Conservation (phyloP, 2,797 vertebrate genomes). For the Craterocephalus amniculus region DNA sequence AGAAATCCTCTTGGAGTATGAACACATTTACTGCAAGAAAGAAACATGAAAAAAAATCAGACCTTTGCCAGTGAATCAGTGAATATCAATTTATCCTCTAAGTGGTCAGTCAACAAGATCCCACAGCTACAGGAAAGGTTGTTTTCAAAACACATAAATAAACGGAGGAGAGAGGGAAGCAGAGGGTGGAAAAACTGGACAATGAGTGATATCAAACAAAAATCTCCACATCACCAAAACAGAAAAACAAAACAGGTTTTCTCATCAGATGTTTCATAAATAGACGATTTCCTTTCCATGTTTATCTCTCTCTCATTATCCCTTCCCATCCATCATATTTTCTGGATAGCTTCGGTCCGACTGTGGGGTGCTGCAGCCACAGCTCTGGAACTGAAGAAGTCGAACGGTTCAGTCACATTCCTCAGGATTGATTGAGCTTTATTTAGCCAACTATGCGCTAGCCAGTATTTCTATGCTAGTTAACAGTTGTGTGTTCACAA, state of each 20-base stretch:
- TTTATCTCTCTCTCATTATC: slow-evolving; percentile 59
- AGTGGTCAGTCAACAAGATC: slow-evolving; percentile 10
- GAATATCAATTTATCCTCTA: slow-evolving; percentile 1
- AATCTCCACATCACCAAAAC: not conserved
- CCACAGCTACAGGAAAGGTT: slow-evolving; percentile 26
- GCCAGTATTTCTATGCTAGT: slow-evolving; percentile 33
- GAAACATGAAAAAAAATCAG: slow-evolving; percentile 24
- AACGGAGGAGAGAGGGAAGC: slow-evolving; percentile 8
- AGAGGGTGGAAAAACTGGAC: not conserved
- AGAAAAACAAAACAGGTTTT: slow-evolving; percentile 1
- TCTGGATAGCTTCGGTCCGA: slow-evolving; percentile 40
- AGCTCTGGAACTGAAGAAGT: slow-evolving; percentile 8
- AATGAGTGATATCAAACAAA: slow-evolving; percentile 2
- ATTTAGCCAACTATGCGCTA: slow-evolving; percentile 32
- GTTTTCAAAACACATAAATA: slow-evolving; percentile 3
- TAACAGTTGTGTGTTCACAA: slow-evolving; percentile 8
- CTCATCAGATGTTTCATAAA: slow-evolving; percentile 43
- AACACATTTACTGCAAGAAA: slow-evolving; percentile 2
- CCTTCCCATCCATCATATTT: slow-evolving; percentile 41
- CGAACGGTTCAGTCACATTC: slow-evolving; percentile 47
- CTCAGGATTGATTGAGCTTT: slow-evolving; percentile 47
- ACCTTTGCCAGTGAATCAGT: slow-evolving; percentile 7
- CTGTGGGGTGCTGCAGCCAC: slow-evolving; percentile 31
- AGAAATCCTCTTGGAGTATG: slow-evolving; percentile 53
- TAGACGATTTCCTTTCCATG: too few relatives aligned